Evolutionary conservation across 2,113 vertebrate species (phyloP).

Genomic region (Mixornis gularis): DNA sequence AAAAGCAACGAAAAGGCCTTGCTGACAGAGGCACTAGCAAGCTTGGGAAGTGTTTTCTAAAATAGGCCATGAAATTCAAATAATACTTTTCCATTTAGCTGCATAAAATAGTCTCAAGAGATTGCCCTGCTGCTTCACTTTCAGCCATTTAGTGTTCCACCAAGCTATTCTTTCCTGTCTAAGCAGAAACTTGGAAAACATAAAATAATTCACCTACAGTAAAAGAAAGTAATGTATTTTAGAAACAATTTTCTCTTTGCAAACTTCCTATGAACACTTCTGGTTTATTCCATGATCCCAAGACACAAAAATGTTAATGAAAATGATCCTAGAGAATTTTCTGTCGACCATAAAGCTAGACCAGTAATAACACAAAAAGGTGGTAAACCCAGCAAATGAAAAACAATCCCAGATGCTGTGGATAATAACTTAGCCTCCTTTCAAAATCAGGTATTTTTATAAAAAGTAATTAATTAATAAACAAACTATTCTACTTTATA

Average conservation of each 20-base stretch:
- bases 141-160: neutral
- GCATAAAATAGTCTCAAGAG: neutral
- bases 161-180: neutral
- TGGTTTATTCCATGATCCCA: neutral
- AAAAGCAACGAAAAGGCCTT: neutral
- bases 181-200: neutral
- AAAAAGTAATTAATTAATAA: constrained; percentile 28
- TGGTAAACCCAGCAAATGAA: neutral
- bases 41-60: neutral
- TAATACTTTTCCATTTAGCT: neutral
- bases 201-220: neutral
- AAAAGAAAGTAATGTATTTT: neutral
- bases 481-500: constrained; percentile 11
- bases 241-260: neutral
- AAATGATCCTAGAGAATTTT: neutral
- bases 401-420: neutral
- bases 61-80: neutral
- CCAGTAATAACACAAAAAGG: neutral
- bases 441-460: neutral
- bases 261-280: neutral
- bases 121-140: neutral
- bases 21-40: neutral
- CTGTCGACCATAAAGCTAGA: neutral
- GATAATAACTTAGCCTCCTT: neutral
- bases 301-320: neutral